These are phyloP conservation scores for Coracias cyanogaster DNA, from an alignment of 2,797 vertebrate species.

Conservation along the genomic window DNA sequence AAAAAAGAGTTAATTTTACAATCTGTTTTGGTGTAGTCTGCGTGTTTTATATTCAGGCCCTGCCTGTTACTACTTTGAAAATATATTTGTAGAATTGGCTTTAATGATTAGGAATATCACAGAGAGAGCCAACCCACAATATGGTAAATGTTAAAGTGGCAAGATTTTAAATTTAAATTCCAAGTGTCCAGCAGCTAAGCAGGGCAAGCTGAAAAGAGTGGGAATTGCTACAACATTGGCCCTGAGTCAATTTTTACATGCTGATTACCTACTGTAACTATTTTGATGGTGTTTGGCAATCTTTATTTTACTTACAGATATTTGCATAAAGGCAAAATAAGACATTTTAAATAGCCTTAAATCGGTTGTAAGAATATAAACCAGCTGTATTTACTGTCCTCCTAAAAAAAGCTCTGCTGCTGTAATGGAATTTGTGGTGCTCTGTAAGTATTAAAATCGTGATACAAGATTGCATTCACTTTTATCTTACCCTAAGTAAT, in stretches of 20 bases:
- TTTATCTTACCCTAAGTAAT: constrained; percentile 76
- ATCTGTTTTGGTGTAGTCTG: neutral
- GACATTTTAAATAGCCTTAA: constrained; percentile 68
- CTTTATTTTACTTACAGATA: constrained; percentile 69
- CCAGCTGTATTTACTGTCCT: constrained; percentile 54
- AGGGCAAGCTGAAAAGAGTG: neutral
- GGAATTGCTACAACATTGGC: neutral
- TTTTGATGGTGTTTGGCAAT: constrained; percentile 50
- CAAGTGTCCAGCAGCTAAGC: constrained; percentile 3
- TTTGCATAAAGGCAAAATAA: constrained; percentile 48
- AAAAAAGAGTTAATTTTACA: neutral
- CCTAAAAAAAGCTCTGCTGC: constrained; percentile 47
- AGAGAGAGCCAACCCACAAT: neutral
- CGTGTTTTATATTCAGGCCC: neutral
- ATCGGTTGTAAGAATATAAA: constrained; percentile 47
- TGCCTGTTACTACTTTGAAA: neutral
- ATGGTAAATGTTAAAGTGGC: neutral
- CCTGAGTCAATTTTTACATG: neutral
- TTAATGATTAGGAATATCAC: neutral
- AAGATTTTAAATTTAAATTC: constrained; percentile 43
- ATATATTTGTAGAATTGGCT: neutral
- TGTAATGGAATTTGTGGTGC: constrained; percentile 64
- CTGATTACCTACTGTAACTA: constrained; percentile 37
- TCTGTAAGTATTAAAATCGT: constrained; percentile 62
- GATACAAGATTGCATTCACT: constrained; percentile 69